Evolutionary conservation across 2,797 vertebrate species (phyloP).

Genomic region (Mormyrus proboscirostris): DNA sequence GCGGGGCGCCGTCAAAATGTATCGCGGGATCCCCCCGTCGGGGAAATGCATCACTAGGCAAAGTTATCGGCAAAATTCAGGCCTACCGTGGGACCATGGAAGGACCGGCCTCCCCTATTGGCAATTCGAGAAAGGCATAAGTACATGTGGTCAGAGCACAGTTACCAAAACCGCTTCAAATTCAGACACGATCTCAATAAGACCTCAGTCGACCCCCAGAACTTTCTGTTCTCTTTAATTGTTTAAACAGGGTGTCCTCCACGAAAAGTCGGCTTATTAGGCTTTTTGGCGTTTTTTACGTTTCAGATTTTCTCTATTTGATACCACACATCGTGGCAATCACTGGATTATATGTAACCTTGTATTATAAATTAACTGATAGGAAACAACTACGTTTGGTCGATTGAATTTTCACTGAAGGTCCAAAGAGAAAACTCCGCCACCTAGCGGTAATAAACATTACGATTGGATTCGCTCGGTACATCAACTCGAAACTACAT

Average conservation of each 20-base stretch:
- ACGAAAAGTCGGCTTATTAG: background rate
- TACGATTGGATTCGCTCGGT: background rate
- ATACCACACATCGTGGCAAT: background rate
- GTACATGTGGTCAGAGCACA: background rate
- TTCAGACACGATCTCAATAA: background rate
- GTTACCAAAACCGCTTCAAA: background rate
- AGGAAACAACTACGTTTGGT: background rate
- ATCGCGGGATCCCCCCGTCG: background rate
- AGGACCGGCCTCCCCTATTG: background rate
- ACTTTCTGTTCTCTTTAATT: background rate
- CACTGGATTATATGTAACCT: background rate
- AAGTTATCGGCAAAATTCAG: background rate
- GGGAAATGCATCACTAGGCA: background rate
- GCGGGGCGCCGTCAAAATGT: background rate
- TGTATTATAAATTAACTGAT: background rate
- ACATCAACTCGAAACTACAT: background rate
- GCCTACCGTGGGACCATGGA: background rate
- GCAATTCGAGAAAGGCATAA: background rate
- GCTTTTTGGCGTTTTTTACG: background rate
- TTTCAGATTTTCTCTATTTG: background rate
- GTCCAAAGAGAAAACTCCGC: background rate
- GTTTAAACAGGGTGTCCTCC: background rate
- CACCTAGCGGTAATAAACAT: background rate
- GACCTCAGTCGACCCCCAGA: background rate
- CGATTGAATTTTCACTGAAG: background rate